Evolutionary conservation across 2,113 vertebrate species (phyloP).

Genomic region (Odocoileus virginianus): DNA sequence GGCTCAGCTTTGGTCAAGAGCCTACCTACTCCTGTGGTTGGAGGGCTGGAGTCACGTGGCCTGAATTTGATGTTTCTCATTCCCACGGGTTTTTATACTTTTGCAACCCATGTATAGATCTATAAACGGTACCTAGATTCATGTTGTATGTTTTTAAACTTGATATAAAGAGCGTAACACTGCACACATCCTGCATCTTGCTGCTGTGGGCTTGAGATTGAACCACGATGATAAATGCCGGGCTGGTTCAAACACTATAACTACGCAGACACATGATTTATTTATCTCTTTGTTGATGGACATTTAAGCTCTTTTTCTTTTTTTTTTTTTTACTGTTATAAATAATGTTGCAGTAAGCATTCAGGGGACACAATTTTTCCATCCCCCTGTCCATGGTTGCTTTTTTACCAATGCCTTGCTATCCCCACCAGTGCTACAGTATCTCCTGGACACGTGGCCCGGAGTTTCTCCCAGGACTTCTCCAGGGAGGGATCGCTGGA

Average conservation of each 20-base stretch:
- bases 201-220: neutral
- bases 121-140: neutral
- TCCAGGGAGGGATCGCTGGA: neutral
- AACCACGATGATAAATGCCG: neutral
- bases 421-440: rapidly evolving
- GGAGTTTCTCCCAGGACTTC: neutral
- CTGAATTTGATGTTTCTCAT: neutral
- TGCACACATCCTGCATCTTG: neutral
- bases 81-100: neutral
- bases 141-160: neutral
- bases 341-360: neutral
- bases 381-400: neutral
- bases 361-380: neutral
- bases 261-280: neutral
- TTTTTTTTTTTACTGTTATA: neutral
- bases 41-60: neutral
- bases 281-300: neutral
- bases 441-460: neutral
- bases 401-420: neutral
- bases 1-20: neutral
- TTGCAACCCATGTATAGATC: neutral
- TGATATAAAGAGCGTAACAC: neutral
- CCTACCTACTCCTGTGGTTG: neutral
- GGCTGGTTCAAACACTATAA: neutral
- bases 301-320: neutral